These are phyloP conservation scores for Zaprionus ghesquierei DNA, from an alignment of 1,140 invertebrate species.

Conservation along the genomic window DNA sequence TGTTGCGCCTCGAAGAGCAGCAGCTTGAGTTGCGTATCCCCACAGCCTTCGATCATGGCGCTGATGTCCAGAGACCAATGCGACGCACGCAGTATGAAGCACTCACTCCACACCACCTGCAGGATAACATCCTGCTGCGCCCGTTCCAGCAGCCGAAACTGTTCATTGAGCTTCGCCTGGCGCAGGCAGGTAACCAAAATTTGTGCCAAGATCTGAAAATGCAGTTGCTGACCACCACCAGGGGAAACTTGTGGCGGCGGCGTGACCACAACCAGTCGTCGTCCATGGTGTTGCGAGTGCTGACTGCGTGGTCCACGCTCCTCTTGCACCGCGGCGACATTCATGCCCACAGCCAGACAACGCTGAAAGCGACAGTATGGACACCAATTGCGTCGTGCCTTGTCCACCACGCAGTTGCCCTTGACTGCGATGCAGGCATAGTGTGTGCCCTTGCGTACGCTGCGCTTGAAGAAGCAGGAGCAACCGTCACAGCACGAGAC, in stretches of 20 bases:
- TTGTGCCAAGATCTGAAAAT: slow-evolving; percentile 84
- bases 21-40: slow-evolving; percentile 69
- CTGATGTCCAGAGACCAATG: slow-evolving; percentile 85
- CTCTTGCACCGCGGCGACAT: slow-evolving; percentile 90
- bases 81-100: slow-evolving; percentile 85
- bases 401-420: slow-evolving; percentile 91
- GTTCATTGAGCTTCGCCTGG: slow-evolving; percentile 84
- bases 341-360: slow-evolving; percentile 91
- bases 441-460: slow-evolving; percentile 87
- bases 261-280: slow-evolving; percentile 40
- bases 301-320: slow-evolving; percentile 88
- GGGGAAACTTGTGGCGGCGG: neutral
- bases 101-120: slow-evolving; percentile 84
- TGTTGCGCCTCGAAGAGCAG: slow-evolving; percentile 77
- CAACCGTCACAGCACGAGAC: slow-evolving; percentile 94
- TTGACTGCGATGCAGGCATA: slow-evolving; percentile 91
- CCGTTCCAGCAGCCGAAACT: slow-evolving; percentile 83
- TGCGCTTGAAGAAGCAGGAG: slow-evolving; percentile 94
- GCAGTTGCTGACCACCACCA: slow-evolving; percentile 58
- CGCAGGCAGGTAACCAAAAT: slow-evolving; percentile 85
- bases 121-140: slow-evolving; percentile 85
- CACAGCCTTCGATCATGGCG: slow-evolving; percentile 68
- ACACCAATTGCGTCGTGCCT: slow-evolving; percentile 93
- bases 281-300: slow-evolving; percentile 3
- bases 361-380: slow-evolving; percentile 91